Evolutionary conservation across 2,888 invertebrate genomes (phyloP).

Genomic region (Zootermopsis nevadensis): DNA sequence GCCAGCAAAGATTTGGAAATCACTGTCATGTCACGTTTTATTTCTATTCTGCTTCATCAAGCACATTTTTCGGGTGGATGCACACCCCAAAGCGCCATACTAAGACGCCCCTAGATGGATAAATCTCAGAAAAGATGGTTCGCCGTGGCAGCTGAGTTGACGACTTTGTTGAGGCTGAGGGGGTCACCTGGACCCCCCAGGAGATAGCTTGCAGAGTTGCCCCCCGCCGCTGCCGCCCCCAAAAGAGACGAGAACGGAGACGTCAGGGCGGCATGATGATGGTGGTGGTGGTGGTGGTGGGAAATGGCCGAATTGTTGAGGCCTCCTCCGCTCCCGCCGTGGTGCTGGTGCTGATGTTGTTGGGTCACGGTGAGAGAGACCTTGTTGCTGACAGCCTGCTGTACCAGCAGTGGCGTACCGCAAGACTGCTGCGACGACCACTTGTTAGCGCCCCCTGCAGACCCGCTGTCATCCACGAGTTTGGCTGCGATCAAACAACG

Average conservation of each 20-base stretch:
- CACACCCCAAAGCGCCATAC: background rate
- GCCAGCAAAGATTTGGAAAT: background rate
- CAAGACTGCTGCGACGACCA: conserved; percentile 62
- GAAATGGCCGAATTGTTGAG: conserved; percentile 25
- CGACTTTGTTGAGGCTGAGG: conserved; percentile 56
- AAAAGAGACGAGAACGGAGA: conserved; percentile 56
- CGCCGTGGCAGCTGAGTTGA: conserved; percentile 53
- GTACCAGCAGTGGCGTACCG: conserved; percentile 60
- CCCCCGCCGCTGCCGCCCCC: conserved; percentile 58
- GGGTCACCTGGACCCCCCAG: conserved; percentile 56
- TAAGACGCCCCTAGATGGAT: conserved; percentile 31
- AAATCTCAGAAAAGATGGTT: conserved; percentile 56
- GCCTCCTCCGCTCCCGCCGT: conserved; percentile 46
- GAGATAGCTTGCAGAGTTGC: conserved; percentile 58
- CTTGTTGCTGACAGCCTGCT: conserved; percentile 22
- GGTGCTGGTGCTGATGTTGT: conserved; percentile 59
- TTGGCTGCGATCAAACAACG: conserved; percentile 61
- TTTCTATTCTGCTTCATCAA: background rate
- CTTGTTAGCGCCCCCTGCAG: conserved; percentile 61
- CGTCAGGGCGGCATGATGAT: conserved; percentile 56
- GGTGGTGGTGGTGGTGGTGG: conserved; percentile 62
- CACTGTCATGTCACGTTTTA: background rate
- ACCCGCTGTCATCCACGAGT: conserved; percentile 62
- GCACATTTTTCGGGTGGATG: background rate
- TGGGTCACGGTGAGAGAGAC: conserved; percentile 63